Base-by-base conservation (phyloP, 2,797 vertebrate species). In the Takifugu rubripes region DNA sequence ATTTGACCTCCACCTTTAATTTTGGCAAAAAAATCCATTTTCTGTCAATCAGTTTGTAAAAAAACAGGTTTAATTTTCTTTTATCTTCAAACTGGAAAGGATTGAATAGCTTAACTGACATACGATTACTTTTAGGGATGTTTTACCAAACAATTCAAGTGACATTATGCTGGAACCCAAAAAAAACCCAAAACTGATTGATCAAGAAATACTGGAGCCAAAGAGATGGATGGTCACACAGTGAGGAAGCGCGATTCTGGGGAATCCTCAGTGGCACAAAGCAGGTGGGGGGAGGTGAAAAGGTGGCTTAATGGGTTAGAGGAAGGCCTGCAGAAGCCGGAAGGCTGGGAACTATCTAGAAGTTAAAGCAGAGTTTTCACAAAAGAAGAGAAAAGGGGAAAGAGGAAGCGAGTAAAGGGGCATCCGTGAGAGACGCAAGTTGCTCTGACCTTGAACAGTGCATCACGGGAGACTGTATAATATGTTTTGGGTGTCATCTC, bases 401-500 rank as follows among this genome's bases (percentile, higher is more conserved):
- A 74, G 46, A 76, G 60, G 61, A 76, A 70, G 68, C 68, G 68
- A 86, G 72, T 42, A 78, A 64, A 46, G 72, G 81, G 81, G 85
- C 78, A 78, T 87, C 84, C 77, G 83, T 72, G 82, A 87, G 77
- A 78, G 87, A 90, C 88, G 86, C 87, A 85, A 88, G 77, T 87
- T 87, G 85, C 84, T 90, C 90, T 91, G 90, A 92, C 91, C 90
- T 92, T 91, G 89, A 92, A 92, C 86, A 92, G 90, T 82, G 91
- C 90, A 89, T 91, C 90, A 64, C 91, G 90, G 87, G 91, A 91
- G 89, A 91, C 89, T 89, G 90, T 91, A 91, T 91, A 92, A 92
- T 90, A 92, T 86, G 91, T 90, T 92, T 92, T 91, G 87, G 91
- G 88, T 85, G 90, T 89, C 90, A 92, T 92, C 91, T 92, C 90